phyloP scores from a whole-genome alignment of 2,888 invertebrate species.

The Brassicogethes aeneus region DNA sequence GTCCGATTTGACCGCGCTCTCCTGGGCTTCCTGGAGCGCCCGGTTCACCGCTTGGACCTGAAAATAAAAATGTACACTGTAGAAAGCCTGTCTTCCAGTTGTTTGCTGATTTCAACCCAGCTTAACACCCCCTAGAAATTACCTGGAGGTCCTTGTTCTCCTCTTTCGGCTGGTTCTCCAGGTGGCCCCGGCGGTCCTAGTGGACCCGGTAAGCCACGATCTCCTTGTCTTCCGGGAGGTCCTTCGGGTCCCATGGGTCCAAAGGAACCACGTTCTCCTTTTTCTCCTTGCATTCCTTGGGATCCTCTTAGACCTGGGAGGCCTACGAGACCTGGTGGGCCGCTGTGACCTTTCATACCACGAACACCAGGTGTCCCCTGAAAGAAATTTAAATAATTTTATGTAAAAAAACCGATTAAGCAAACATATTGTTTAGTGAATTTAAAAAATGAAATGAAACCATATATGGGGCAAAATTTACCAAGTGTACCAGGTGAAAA shows the following conservation, averaged over 20 bases:
- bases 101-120: too few species aligned
- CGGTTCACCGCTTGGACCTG: too few species aligned
- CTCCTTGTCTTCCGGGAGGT: conserved; percentile 56
- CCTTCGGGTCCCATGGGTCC: conserved; percentile 72
- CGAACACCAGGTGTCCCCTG: conserved; percentile 58
- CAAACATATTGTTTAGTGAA: background rate
- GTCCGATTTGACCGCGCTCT: conserved; percentile 63
- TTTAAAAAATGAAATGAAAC: too few species aligned
- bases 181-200: conserved; percentile 67
- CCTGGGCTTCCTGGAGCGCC: conserved; percentile 66
- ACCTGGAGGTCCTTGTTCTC: conserved; percentile 67
- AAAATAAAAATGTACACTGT: too few species aligned
- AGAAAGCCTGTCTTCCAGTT: too few species aligned
- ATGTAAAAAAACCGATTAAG: background rate
- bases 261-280: conserved; percentile 63
- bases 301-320: conserved; percentile 60
- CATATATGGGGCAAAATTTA: too few species aligned
- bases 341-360: conserved; percentile 64
- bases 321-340: conserved; percentile 61
- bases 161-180: conserved; percentile 73
- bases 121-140: too few species aligned
- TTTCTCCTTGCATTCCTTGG: conserved; percentile 59
- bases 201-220: conserved; percentile 69
- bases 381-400: conserved; percentile 13
- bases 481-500: too few species aligned